These are phyloP conservation scores for Amphiprion percula DNA, from an alignment of 2,113 vertebrate genomes.

Conservation along the genomic window DNA sequence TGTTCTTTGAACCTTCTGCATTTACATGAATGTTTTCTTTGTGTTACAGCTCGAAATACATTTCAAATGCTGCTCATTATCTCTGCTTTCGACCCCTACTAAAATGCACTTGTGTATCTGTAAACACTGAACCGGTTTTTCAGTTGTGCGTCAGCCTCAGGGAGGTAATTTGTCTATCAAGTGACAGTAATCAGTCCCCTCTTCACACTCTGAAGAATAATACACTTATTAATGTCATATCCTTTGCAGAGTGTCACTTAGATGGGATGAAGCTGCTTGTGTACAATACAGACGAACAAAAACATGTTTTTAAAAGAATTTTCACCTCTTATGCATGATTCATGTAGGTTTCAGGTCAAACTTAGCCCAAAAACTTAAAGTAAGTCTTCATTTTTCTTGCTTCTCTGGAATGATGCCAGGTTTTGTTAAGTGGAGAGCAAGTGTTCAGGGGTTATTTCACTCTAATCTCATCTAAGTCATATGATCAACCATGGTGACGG, in stretches of 20 bases:
- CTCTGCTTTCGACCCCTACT: background rate
- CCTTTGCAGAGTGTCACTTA: background rate
- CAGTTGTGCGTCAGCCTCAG: background rate
- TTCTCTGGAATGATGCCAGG: background rate
- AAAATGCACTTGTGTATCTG: slow-evolving; percentile 18
- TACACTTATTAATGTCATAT: background rate
- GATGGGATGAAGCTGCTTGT: background rate
- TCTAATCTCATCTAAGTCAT: slow-evolving; percentile 71
- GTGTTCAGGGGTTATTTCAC: slow-evolving; percentile 37
- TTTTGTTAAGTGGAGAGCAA: slow-evolving; percentile 11
- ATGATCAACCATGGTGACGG: slow-evolving; percentile 71
- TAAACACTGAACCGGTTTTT: slow-evolving; percentile 58
- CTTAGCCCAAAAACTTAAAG: background rate
- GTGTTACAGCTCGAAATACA: background rate
- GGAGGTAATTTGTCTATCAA: background rate
- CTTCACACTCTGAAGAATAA: background rate
- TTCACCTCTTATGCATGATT: too few species aligned
- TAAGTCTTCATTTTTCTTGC: background rate
- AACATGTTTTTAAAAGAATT: too few species aligned
- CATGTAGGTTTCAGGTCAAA: background rate
- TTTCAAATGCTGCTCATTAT: background rate
- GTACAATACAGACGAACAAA: background rate
- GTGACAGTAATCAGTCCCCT: background rate
- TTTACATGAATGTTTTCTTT: background rate
- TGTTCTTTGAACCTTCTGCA: background rate